Conservation (phyloP, 35 echinoderm and acorn worm genomes). For the Ptychodera flava region DNA sequence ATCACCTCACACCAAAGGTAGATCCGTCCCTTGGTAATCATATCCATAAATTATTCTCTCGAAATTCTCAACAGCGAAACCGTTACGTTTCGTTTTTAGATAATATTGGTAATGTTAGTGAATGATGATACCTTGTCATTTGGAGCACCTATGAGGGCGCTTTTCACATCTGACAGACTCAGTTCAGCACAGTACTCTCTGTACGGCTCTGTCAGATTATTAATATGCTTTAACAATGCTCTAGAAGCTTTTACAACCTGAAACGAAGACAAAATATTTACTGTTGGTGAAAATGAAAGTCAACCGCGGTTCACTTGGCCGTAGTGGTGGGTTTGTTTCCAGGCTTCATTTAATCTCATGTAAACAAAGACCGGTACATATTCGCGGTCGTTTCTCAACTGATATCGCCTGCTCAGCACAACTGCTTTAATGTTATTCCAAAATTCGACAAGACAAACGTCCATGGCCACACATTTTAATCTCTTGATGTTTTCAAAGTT, state of each 20-base stretch:
- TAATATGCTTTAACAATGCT: neutral
- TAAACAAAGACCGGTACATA: no score
- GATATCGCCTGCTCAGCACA: no score
- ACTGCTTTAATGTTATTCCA: no score
- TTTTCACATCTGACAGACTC: neutral
- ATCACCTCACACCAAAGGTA: neutral
- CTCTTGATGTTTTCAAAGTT: no score
- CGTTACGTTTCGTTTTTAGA: no score
- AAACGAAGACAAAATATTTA: neutral
- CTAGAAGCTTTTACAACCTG: neutral
- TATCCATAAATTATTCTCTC: neutral
- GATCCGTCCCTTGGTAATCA: neutral
- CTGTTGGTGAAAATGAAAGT: neutral
- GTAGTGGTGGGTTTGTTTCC: neutral
- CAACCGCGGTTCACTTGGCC: neutral
- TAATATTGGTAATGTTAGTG: no score
- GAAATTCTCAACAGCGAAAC: neutral
- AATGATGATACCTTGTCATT: neutral
- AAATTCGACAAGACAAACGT: no score
- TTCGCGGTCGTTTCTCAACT: no score
- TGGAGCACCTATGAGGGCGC: neutral
- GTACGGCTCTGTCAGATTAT: neutral
- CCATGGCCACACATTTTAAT: no score
- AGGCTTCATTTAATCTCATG: no score
- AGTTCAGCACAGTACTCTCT: neutral